A percentile compares a stretch with the other conserved stretches of the same genome.
Evolutionary conservation across 2,797 vertebrate genomes (phyloP).

Genomic region (Manis javanica): DNA sequence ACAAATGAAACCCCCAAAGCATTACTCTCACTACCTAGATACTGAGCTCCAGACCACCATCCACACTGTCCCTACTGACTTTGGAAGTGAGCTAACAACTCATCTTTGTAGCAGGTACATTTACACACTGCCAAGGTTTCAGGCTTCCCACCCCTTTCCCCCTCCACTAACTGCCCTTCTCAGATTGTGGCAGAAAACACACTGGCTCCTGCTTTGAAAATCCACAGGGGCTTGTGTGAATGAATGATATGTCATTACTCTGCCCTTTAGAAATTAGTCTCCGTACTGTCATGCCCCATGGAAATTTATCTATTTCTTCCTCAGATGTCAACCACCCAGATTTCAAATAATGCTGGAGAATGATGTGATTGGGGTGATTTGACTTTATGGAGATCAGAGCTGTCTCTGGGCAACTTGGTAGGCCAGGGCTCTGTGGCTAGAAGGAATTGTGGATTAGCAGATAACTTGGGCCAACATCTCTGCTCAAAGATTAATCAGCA

Average conservation of each 20-base stretch:
- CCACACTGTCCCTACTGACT: neutral
- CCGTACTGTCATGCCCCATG: neutral
- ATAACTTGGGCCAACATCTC: neutral
- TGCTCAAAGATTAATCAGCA: neutral
- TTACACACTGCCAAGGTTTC: neutral
- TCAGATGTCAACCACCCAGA: neutral
- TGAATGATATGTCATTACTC: constrained; percentile 58
- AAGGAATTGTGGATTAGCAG: neutral
- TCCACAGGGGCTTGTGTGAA: constrained; percentile 30
- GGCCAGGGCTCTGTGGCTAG: neutral
- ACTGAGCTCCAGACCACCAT: neutral
- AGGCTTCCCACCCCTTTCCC: neutral
- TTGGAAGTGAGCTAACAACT: neutral
- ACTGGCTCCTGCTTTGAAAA: constrained; percentile 13
- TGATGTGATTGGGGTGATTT: neutral
- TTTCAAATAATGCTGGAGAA: neutral
- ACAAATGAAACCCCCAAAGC: neutral
- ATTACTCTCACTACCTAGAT: neutral
- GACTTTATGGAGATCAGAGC: neutral
- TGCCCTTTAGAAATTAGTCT: constrained; percentile 41
- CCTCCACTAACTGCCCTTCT: neutral
- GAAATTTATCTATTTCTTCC: neutral
- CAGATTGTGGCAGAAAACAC: constrained; percentile 52
- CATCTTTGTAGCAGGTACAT: neutral
- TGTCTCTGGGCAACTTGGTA: neutral